Conservation (phyloP, 2,888 invertebrate genomes). For the Crioceris asparagi region DNA sequence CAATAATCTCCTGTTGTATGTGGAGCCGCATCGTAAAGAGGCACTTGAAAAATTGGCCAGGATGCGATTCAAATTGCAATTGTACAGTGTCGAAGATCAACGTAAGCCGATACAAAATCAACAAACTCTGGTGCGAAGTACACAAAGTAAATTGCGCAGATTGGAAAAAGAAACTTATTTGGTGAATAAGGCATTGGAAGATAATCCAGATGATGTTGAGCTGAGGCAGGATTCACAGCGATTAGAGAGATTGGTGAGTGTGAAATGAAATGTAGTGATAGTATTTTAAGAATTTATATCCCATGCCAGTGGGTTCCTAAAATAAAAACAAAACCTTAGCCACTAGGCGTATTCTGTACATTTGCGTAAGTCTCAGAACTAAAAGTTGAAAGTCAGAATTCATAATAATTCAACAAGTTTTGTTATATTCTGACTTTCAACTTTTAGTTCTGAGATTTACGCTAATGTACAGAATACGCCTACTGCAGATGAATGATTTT, state of each 20-base stretch:
- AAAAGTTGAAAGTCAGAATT: no score
- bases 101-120: conserved; percentile 82
- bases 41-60: conserved; percentile 80
- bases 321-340: neutral
- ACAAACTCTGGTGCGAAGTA: conserved; percentile 69
- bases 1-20: conserved; percentile 91
- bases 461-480: no score
- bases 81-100: conserved; percentile 86
- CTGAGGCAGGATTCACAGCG: conserved; percentile 45
- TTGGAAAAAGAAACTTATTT: conserved; percentile 85
- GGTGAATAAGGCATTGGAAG: conserved; percentile 68
- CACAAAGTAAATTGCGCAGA: conserved; percentile 71
- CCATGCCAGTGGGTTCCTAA: neutral
- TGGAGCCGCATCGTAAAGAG: conserved; percentile 90
- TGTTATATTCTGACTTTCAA: no score
- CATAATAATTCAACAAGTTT: no score
- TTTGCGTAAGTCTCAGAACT: no score
- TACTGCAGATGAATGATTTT: no score
- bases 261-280: no score
- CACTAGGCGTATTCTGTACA: no score
- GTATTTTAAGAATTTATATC: no score
- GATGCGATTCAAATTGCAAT: conserved; percentile 88
- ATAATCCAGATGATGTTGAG: conserved; percentile 49
- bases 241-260: conserved; percentile 58
- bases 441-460: no score